Evolutionary conservation across 2,113 vertebrate genomes (phyloP).

Genomic region (Carettochelys insculpta): DNA sequence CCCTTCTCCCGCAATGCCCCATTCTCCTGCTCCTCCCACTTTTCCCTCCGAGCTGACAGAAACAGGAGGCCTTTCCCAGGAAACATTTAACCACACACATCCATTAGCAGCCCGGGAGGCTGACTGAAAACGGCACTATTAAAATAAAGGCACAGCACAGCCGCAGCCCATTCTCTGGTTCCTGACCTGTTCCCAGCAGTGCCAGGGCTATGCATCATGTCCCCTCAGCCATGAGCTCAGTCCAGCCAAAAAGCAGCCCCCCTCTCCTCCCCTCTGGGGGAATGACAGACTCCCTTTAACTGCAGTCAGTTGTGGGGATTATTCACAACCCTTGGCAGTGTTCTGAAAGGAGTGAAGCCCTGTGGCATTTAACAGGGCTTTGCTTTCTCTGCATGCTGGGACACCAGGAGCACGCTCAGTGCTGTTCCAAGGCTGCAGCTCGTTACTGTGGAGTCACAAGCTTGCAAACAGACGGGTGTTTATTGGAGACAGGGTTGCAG

Average conservation of each 20-base stretch:
- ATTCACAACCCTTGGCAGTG: neutral
- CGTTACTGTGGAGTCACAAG: neutral
- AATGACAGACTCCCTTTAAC: neutral
- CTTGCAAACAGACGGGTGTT: neutral
- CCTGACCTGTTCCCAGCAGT: neutral
- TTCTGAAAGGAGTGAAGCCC: neutral
- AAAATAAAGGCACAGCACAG: neutral
- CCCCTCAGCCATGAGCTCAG: neutral
- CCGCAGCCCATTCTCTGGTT: neutral
- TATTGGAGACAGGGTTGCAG: neutral
- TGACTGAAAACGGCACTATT: neutral
- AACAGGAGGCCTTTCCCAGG: neutral
- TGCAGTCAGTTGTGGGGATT: neutral
- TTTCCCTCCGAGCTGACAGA: neutral
- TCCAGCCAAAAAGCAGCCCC: neutral
- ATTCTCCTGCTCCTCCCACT: neutral
- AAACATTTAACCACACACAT: neutral
- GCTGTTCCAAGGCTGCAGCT: neutral
- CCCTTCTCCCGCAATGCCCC: neutral
- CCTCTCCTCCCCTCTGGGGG: too few relatives aligned
- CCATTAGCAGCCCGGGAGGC: neutral
- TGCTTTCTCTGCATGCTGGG: neutral
- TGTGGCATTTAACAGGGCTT: neutral
- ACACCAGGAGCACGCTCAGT: neutral
- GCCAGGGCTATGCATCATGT: neutral